phyloP scores from a whole-genome alignment of 64 coral and sea anemone species.

The Stylophora pistillata region DNA sequence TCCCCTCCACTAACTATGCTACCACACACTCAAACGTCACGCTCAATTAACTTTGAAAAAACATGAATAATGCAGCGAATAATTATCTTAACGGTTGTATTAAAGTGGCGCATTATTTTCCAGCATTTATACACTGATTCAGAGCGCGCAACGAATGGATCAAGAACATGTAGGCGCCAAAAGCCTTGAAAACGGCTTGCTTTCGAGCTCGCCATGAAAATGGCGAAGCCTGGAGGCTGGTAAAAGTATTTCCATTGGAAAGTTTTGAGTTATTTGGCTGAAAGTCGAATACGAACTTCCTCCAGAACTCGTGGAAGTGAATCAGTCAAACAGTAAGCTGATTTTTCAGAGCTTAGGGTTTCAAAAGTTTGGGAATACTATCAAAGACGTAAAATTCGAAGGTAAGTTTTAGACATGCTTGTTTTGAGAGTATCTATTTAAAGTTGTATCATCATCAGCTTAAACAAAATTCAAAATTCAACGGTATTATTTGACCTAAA shows the following conservation, averaged over 20 bases:
- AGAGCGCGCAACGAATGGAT: not conserved
- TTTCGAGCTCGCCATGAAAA: conserved; percentile 1
- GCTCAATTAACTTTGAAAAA: conserved; percentile 22
- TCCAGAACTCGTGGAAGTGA: not conserved
- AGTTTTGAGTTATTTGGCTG: not conserved
- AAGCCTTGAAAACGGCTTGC: conserved; percentile 22
- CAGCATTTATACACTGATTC: not conserved
- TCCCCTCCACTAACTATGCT: no score
- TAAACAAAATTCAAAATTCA: no score
- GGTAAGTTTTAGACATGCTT: not conserved
- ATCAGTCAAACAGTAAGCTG: not conserved
- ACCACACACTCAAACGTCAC: conserved; percentile 4
- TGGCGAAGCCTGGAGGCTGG: not conserved
- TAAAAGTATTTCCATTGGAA: not conserved
- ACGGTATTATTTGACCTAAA: no score
- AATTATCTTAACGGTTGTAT: conserved; percentile 23
- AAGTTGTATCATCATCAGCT: no score
- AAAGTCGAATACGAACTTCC: not conserved
- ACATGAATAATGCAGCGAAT: conserved; percentile 1
- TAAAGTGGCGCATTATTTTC: conserved; percentile 15
- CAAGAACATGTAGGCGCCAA: not conserved
- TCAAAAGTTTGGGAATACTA: no score
- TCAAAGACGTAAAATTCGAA: not conserved
- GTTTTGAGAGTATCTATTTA: no score
- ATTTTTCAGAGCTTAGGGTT: no score